A percentile compares a stretch with the other conserved stretches of the same genome.
These are phyloP conservation scores for Xiphophorus hellerii DNA, from an alignment of 2,113 vertebrate genomes.

Conservation along the genomic window DNA sequence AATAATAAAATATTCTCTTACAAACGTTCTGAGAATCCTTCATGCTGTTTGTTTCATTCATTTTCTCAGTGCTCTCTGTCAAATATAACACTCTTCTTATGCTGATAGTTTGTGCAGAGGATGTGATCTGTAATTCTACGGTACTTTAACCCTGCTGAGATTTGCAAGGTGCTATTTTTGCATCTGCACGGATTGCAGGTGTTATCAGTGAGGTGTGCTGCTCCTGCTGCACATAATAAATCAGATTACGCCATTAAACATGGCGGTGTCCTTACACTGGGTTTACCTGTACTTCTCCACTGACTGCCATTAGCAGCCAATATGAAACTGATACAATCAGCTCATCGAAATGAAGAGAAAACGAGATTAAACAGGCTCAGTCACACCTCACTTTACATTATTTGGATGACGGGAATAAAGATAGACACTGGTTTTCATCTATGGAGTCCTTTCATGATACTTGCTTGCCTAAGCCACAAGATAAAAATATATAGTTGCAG, in stretches of 20 bases:
- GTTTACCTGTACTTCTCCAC: neutral
- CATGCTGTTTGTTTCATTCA: neutral
- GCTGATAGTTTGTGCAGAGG: neutral
- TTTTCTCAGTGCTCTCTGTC: no score
- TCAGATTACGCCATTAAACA: neutral
- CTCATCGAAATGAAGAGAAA: neutral
- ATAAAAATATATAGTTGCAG: neutral
- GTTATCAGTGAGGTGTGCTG: neutral
- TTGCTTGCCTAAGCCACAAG: no score
- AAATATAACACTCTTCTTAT: neutral
- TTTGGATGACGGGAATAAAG: no score
- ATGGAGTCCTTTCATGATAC: no score
- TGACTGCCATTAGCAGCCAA: neutral
- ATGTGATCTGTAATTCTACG: neutral
- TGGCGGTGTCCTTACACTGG: neutral
- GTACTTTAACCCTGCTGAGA: neutral
- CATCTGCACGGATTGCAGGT: neutral
- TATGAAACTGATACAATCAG: neutral
- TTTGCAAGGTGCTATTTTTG: neutral
- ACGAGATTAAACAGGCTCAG: neutral
- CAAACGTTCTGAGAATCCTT: neutral
- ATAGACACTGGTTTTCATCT: no score
- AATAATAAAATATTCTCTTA: neutral
- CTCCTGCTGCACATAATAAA: conserved; percentile 4
- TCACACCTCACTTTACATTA: neutral